Conservation (phyloP, 2,888 invertebrate species). For the Apotomis turbidana region DNA sequence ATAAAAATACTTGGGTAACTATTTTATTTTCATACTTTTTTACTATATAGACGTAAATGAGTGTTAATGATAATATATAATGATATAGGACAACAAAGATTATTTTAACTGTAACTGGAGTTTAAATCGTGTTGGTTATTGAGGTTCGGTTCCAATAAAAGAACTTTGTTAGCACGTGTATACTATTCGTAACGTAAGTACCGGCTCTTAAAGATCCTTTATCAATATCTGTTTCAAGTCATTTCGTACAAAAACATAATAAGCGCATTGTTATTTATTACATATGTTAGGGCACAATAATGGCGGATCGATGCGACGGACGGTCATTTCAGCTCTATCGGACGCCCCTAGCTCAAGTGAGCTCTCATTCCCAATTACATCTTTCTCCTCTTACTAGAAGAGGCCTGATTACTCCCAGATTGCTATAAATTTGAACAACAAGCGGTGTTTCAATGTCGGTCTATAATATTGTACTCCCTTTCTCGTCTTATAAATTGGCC, state of each 20-base stretch:
- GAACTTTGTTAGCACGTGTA: background rate
- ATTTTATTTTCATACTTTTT: background rate
- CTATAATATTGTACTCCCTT: conserved; percentile 81
- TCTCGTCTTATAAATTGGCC: conserved; percentile 78
- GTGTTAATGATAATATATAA: too few species aligned
- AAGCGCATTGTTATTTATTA: conserved; percentile 35
- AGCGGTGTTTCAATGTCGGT: conserved; percentile 73
- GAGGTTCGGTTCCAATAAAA: too few species aligned
- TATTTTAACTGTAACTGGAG: too few species aligned
- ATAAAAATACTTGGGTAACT: background rate
- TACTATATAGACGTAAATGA: too few species aligned
- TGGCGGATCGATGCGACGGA: conserved; percentile 46
- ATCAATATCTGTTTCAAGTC: conserved; percentile 19
- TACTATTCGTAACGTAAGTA: background rate
- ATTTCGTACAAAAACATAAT: conserved; percentile 30
- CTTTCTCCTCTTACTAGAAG: conserved; percentile 72
- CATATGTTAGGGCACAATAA: conserved; percentile 27
- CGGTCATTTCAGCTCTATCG: conserved; percentile 62
- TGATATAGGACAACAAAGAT: too few species aligned
- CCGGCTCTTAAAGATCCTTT: background rate
- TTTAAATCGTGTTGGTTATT: too few species aligned
- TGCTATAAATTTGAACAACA: conserved; percentile 81
- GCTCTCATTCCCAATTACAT: conserved; percentile 72
- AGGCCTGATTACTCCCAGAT: conserved; percentile 77
- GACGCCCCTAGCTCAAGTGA: conserved; percentile 65